Conservation (phyloP, 2,113 vertebrate genomes). For the Mellivora capensis region DNA sequence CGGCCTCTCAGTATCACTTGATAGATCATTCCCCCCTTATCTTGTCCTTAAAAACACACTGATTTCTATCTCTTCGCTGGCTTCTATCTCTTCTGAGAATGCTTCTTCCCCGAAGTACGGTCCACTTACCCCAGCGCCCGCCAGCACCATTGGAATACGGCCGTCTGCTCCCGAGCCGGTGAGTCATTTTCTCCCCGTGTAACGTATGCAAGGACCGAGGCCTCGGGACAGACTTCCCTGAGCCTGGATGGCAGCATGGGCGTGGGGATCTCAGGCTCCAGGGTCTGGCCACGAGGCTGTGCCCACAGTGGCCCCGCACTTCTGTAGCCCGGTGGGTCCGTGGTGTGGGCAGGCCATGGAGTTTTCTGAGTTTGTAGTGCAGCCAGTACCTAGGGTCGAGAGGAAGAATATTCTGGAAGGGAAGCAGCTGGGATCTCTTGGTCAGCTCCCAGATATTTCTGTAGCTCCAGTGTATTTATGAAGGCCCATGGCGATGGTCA, state of each 20-base stretch:
- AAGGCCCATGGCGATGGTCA: neutral
- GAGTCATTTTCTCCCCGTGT: neutral
- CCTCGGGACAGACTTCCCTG: neutral
- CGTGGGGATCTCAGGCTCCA: rapidly evolving
- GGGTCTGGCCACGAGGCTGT: neutral
- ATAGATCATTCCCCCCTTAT: too few relatives aligned
- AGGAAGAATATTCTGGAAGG: neutral
- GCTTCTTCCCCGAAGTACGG: rapidly evolving
- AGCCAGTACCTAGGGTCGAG: neutral
- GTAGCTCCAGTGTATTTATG: neutral
- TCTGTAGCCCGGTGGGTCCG: neutral
- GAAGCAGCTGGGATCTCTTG: constrained; percentile 26
- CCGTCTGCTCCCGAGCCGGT: rapidly evolving
- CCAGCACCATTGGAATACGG: rapidly evolving
- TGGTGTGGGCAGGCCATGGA: neutral
- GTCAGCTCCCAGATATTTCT: neutral
- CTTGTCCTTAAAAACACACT: neutral
- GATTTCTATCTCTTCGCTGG: neutral
- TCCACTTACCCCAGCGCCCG: rapidly evolving
- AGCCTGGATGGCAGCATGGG: rapidly evolving
- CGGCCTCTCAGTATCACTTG: rapidly evolving
- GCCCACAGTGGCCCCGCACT: too few relatives aligned
- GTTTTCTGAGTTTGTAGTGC: neutral
- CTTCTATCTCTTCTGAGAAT: neutral
- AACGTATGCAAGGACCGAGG: rapidly evolving